Evolutionary conservation across 2,113 vertebrate species (phyloP), one percentile per base, ranked within the genome.

Genomic region (Jaculus jaculus): DNA sequence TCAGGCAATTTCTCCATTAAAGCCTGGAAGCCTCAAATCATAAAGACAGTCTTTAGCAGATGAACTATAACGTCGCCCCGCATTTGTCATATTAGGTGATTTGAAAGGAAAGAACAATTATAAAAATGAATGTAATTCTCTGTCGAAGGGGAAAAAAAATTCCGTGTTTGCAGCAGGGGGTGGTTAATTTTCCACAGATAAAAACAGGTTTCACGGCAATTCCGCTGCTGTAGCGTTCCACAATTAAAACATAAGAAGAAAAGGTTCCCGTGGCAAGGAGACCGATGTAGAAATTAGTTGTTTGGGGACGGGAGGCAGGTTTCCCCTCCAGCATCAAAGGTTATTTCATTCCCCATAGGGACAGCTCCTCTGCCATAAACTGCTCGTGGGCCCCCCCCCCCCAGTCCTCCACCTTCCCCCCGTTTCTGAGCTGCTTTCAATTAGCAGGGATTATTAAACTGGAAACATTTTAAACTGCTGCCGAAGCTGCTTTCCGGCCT

Each of bases 21-120:
- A 86, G 94, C 93, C 74, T n/a, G 60, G 95, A 96, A 94, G 83
- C 92, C 95, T 97, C 97, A 82, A 94, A 96, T 97, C 95, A 84
- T 97, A 94, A 97, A 97, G 96, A 94, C 89, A 8, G 84, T 96
- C 93, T 95, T 98, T 96, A 97, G 94, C 93, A 98, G 97, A 95
- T 93, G 93, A 97, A 95, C 96, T 97, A 37, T 92, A 96, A 93
- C 28, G 34, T 94, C 78, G 95, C 69, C 69, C 72, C 77, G 89
- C 77, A 96, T 97, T 97, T 98, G 87, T 97, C 97, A 95, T 92
- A 90, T 93, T 95, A 96, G 96, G 96, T 97, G 96, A 96, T 97
- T 95, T 91, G 95, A 97, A 97, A 95, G 95, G 96, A 96, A 97
- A 95, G 95, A 98, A 98, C 97, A 97, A 92, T 97, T 97, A 96